Base-by-base conservation (phyloP, 2,113 vertebrate genomes). In the Mesitornis unicolor region DNA sequence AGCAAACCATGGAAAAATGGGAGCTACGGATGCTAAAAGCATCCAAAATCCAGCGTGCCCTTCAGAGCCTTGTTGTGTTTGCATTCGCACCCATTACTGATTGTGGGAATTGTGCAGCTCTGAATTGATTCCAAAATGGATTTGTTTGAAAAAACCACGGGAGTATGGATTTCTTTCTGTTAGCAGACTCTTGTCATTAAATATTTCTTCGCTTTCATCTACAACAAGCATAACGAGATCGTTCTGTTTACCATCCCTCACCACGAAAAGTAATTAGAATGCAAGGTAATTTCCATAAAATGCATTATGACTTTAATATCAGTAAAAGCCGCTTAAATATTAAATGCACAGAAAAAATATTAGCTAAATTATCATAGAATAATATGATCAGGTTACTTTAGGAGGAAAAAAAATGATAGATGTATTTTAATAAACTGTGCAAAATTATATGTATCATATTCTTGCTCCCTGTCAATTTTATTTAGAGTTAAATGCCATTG, bases 401-500 rank as follows among this genome's bases (percentile, higher is more conserved):
- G 90, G 89, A 94, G 92, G 42, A 96, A 96, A 77, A 83, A 93
- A 89, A 78, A 64, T 98, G 97, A 98, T 97, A 96, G 96, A 98
- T 97, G 98, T 97, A 94, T 98, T 98, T 99, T 99, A 99, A 99
- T 99, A 99, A 98, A 98, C 97, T 86, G 93, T 96, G 97, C 96
- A 98, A 98, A 98, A 98, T 97, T 98, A 97, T 97, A 97, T 97
- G 97, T 95, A 94, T 98, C 96, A 96, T 97, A 95, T 97, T 97
- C 97, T 97, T 98, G 98, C 98, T 98, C 98, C 97, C 97, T 98
- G 98, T 98, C 98, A 99, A 98, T 98, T 98, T 98, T 99, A 99
- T 99, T 99, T 99, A 98, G 98, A 98, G 98, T 98, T 96, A 98
- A 98, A 98, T 98, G 98, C 98, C 97, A 91, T 97, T 91, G 94